phyloP scores from a whole-genome alignment of 1,140 invertebrate genomes.

The Limonius californicus region DNA sequence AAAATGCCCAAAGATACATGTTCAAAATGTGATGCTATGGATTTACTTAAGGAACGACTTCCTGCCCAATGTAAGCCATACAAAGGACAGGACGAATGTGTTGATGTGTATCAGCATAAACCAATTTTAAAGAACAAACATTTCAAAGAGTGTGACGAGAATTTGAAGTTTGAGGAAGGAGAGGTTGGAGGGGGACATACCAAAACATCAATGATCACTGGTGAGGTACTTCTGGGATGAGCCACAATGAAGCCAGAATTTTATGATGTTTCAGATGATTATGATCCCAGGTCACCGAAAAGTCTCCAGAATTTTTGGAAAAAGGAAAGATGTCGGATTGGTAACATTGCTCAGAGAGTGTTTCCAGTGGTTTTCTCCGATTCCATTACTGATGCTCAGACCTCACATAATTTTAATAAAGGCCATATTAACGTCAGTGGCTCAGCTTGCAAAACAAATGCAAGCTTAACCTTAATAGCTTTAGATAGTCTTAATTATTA shows the following conservation, averaged over 20 bases:
- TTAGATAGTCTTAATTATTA: constrained; percentile 67
- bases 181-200: not conserved
- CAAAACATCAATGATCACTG: not conserved
- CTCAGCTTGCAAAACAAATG: constrained; percentile 59
- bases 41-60: not conserved
- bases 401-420: not conserved
- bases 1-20: not conserved
- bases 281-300: constrained; percentile 54
- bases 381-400: not conserved
- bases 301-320: constrained; percentile 47
- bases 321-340: constrained; percentile 47
- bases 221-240: not conserved
- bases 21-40: not conserved
- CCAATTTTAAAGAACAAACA: not conserved
- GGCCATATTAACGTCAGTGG: constrained; percentile 34
- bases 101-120: not conserved
- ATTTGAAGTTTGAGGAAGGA: no score
- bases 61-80: not conserved
- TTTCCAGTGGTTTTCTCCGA: constrained; percentile 11
- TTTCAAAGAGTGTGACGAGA: not conserved
- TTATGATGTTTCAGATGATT: constrained; percentile 38
- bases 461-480: constrained; percentile 63
- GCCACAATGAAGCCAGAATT: no score
- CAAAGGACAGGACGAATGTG: not conserved
- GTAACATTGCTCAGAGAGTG: constrained; percentile 45